Evolutionary conservation across 2,113 vertebrate species (phyloP), one percentile per base, ranked within the genome.

Genomic region (Rhynchomys soricoides): DNA sequence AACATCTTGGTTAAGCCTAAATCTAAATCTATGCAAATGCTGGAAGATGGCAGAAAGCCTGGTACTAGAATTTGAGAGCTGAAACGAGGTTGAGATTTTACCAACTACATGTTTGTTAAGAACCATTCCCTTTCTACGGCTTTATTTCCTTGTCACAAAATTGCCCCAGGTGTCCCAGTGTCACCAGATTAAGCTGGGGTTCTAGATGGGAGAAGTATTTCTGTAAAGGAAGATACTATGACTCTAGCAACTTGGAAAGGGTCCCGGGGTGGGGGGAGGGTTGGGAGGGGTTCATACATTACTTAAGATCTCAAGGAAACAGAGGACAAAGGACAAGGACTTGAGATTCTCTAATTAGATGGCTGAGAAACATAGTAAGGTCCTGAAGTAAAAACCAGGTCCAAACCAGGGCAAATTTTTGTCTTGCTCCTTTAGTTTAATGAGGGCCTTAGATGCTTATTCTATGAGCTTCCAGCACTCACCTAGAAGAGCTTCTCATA

Each of bases 401-500:
- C 52, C 29, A 94, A 3, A 70, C 17, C 43, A 40, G 64, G 74
- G 43, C 17, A 48, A 70, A 86, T 37, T 48, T 85, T 50, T 86
- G 40, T 45, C 43, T 50, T 68, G 5, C 57, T 74, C 6, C 37
- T 68, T 52, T 40, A 66, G 59, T 48, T 43, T 79, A 59, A 34
- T 59, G 55, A n/a, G 16, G 50, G 15, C 68, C 64, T 62, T 75
- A 59, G 50, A 16, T 40, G 19, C 79, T 57, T 79, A n/a, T 37
- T 26, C 48, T 68, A 29, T 79, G 55, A 24, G 43, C 48, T 52
- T 29, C 17, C 40, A 24, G 17, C 37, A 95, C 96, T 29, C 83
- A 97, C 96, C 97, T 98, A 97, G 96, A 98, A 98, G 83, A 98
- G 96, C 81, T 97, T 97, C 79, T 96, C 96, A 57, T 97, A 97